Conservation (phyloP, 1,140 invertebrate species). For the Eurytemora carolleeae region DNA sequence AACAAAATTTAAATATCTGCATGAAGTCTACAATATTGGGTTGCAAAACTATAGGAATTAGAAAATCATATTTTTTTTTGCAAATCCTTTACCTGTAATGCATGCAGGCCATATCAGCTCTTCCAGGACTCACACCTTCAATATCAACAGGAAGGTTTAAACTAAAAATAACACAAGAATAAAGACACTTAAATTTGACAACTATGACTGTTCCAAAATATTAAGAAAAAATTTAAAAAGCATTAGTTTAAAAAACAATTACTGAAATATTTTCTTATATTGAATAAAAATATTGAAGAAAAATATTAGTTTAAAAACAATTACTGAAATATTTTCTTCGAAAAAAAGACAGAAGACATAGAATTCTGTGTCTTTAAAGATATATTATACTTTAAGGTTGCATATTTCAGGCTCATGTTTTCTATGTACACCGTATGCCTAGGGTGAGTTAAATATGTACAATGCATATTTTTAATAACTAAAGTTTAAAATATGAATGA, state of each 20-base stretch:
- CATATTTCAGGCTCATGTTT: background rate
- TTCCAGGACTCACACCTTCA: background rate
- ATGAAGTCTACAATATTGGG: background rate
- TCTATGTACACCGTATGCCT: background rate
- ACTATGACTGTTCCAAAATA: background rate
- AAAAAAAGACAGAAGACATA: background rate
- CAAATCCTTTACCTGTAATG: background rate
- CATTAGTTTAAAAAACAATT: background rate
- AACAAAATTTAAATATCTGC: too few relatives aligned
- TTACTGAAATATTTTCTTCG: background rate
- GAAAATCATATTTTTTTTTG: background rate
- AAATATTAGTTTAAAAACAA: background rate
- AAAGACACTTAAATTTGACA: background rate
- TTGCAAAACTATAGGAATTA: background rate
- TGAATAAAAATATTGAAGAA: background rate
- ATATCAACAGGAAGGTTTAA: background rate
- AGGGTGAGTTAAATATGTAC: background rate
- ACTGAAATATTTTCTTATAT: background rate
- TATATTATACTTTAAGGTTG: background rate
- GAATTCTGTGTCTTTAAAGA: background rate
- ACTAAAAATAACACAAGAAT: background rate
- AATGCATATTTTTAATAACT: background rate
- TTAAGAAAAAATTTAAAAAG: background rate
- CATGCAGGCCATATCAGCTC: background rate
- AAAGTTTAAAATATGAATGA: background rate